Conservation (phyloP, 2,113 vertebrate genomes). For the Manacus vitellinus region DNA sequence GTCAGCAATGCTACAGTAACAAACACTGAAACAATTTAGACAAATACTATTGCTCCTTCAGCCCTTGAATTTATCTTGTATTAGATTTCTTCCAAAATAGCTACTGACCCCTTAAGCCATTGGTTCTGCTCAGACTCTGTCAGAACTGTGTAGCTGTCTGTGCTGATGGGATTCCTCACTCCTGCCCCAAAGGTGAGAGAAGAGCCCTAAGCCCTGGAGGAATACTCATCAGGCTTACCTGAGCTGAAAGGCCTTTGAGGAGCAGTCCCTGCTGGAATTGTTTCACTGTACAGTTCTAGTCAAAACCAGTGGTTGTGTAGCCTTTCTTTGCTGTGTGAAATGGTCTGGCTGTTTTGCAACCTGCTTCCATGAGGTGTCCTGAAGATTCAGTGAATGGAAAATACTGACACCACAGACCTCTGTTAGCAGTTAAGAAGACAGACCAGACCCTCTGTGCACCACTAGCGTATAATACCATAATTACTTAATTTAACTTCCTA, state of each 20-base stretch:
- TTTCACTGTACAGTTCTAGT: not conserved
- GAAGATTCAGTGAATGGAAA: not conserved
- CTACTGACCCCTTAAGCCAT: not conserved
- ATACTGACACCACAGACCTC: not conserved
- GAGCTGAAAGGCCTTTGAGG: not conserved
- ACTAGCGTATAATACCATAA: not conserved
- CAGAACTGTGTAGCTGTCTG: not conserved
- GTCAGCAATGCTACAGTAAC: not conserved
- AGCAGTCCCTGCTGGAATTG: not conserved
- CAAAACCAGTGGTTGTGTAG: not conserved
- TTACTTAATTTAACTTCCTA: not conserved
- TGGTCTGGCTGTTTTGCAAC: not conserved
- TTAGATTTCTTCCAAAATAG: not conserved
- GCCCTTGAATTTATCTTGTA: not conserved
- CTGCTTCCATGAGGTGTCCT: not conserved
- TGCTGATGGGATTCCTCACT: not conserved
- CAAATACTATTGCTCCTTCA: not conserved
- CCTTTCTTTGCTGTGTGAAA: not conserved
- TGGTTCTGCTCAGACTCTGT: not conserved
- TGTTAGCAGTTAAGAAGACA: not conserved
- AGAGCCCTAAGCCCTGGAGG: not conserved
- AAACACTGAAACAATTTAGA: not conserved
- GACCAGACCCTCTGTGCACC: not conserved
- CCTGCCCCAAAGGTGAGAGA: not conserved
- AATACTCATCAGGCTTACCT: not conserved